Conservation (phyloP, 2,113 vertebrate species). For the Perca schrenkii region DNA sequence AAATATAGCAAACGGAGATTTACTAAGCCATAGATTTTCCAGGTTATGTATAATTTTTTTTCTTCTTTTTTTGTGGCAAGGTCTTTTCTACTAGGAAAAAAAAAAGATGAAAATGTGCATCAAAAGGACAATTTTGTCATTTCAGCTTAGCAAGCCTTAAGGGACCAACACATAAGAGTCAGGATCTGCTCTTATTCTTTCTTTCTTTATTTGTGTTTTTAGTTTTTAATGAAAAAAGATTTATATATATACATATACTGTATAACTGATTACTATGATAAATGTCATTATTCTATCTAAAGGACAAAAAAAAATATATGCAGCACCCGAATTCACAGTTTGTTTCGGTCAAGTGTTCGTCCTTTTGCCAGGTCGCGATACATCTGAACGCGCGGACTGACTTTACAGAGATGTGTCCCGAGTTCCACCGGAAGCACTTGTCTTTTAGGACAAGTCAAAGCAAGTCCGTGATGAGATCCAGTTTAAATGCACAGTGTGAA, state of each 20-base stretch:
- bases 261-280: constrained; percentile 53
- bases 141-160: constrained; percentile 83
- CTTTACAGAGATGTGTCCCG: neutral
- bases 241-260: constrained; percentile 14
- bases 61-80: constrained; percentile 57
- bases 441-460: neutral
- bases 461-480: neutral
- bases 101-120: constrained; percentile 25
- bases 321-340: constrained; percentile 73
- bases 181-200: constrained; percentile 58
- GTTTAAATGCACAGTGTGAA: constrained; percentile 2
- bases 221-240: constrained; percentile 27
- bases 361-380: constrained; percentile 61
- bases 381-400: constrained; percentile 45
- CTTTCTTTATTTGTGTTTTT: constrained; percentile 30
- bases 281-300: constrained; percentile 63
- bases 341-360: constrained; percentile 55
- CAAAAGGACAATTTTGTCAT: constrained; percentile 64
- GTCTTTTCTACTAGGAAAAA: constrained; percentile 77
- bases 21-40: constrained; percentile 85
- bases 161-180: constrained; percentile 82
- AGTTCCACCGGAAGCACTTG: constrained; percentile 12
- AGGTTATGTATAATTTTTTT: constrained; percentile 54
- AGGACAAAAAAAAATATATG: constrained; percentile 68
- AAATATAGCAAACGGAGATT: constrained; percentile 82